These are phyloP conservation scores for Spodoptera litura DNA, from an alignment of 1,140 invertebrate genomes.

Conservation along the genomic window DNA sequence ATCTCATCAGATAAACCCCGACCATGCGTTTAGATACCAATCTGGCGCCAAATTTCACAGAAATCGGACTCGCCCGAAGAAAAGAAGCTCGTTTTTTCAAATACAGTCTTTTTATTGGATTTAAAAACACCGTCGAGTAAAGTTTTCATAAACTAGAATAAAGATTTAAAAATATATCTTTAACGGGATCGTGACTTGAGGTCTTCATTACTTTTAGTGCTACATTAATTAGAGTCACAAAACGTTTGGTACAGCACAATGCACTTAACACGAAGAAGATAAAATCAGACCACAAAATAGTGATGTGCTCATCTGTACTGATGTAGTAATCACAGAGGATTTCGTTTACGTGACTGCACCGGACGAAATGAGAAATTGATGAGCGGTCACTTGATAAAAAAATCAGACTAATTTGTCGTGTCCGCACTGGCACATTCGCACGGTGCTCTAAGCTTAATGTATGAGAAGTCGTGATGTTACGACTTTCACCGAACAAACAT, in stretches of 20 bases:
- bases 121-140: background rate
- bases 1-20: slow-evolving; percentile 72
- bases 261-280: background rate
- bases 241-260: background rate
- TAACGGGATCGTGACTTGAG: background rate
- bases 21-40: slow-evolving; percentile 59
- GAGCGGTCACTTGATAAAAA: slow-evolving; percentile 62
- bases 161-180: background rate
- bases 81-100: slow-evolving; percentile 65
- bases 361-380: slow-evolving; percentile 75
- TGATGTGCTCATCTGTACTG: slow-evolving; percentile 23
- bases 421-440: slow-evolving; percentile 71
- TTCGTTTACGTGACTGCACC: slow-evolving; percentile 59
- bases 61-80: slow-evolving; percentile 65
- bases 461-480: slow-evolving; percentile 77
- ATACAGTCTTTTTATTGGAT: slow-evolving; percentile 41
- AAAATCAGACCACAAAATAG: slow-evolving; percentile 13
- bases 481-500: slow-evolving; percentile 76
- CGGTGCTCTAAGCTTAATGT: slow-evolving; percentile 72
- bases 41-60: slow-evolving; percentile 84
- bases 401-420: slow-evolving; percentile 70
- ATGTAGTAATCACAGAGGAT: slow-evolving; percentile 60
- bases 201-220: slow-evolving; percentile 1
- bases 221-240: slow-evolving; percentile 2
- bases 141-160: slow-evolving; percentile 10